Evolutionary conservation across 2,113 vertebrate species (phyloP).

Genomic region (Glareola pratincola): DNA sequence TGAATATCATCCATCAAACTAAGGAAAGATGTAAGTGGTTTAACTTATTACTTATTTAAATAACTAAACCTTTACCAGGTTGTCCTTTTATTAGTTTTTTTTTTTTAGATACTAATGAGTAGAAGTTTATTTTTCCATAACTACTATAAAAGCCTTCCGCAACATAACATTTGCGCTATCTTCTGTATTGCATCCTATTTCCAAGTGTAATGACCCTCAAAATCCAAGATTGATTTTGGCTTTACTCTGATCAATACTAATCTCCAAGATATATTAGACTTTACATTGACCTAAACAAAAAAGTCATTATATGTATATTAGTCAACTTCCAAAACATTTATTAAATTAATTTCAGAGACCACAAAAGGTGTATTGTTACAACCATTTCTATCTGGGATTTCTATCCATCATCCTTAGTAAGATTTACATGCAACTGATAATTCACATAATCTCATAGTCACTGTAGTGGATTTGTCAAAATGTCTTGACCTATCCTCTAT

Average conservation of each 20-base stretch:
- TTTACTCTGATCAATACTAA: constrained; percentile 66
- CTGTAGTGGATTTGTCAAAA: neutral
- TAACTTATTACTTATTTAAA: neutral
- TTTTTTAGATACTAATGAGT: neutral
- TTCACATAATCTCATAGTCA: neutral
- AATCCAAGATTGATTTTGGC: constrained; percentile 64
- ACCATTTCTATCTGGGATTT: neutral
- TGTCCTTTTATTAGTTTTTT: neutral
- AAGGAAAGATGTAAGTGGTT: neutral
- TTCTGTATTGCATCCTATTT: constrained; percentile 48
- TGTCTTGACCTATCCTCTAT: neutral
- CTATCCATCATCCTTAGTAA: neutral
- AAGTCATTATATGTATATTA: constrained; percentile 57
- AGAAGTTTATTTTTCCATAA: neutral
- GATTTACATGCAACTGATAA: constrained; percentile 2
- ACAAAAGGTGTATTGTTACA: constrained; percentile 9
- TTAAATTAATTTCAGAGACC: constrained; percentile 52
- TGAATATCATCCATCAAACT: neutral
- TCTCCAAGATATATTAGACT: constrained; percentile 60
- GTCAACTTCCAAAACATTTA: constrained; percentile 28
- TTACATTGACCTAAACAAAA: constrained; percentile 56
- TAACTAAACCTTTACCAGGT: neutral
- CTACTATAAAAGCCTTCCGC: neutral
- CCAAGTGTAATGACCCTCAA: constrained; percentile 62
- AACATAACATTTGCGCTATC: neutral